Evolutionary conservation across 2,888 invertebrate species (phyloP), one percentile per base, ranked within the genome.

Genomic region (Spilarctia lutea): DNA sequence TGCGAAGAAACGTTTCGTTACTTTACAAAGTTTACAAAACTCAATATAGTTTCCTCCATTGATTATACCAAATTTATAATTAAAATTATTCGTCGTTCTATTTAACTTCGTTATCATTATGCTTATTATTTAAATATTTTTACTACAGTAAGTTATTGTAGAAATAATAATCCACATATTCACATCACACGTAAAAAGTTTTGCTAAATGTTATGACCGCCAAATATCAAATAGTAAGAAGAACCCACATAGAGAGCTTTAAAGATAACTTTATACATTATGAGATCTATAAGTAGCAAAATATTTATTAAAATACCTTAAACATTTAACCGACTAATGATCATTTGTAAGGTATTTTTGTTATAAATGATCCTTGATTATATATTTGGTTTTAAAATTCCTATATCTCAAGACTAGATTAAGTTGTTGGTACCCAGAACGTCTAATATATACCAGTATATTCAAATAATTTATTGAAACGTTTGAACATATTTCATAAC

Each of bases 151-250:
- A 72, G 52, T 74, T 52, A 76, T 20, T 77, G 68, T 69, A 76
- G 39, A 84, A 82, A 77, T 75, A 73, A 83, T 39, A 72, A 74
- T 67, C 60, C 66, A 74, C 74, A 75, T 77, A 60, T 70, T 74
- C 75, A 77, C 74, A 76, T 76, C 68, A 75, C 74, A 77, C 77
- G 35, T 68, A 73, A 78, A 77, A 74, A 52, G 42, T 33, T 75
- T 75, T 63, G 68, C 56, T 76, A 71, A 73, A 76, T 65, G 63
- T 77, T 70, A n/a, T 75, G 76, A 68, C 74, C 73, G 74, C 63
- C 56, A 72, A 73, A 69, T 77, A 52, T 68, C 13, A 56, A 56
- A 30, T 35, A 63, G 74, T 66, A 77, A 74, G 76, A 74, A 65
- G 33, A 56, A 71, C 74, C 70, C 60, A n/a, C 69, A 42, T 65